Evolutionary conservation across 2,888 invertebrate species (phyloP).

Genomic region (Lymantria dispar): DNA sequence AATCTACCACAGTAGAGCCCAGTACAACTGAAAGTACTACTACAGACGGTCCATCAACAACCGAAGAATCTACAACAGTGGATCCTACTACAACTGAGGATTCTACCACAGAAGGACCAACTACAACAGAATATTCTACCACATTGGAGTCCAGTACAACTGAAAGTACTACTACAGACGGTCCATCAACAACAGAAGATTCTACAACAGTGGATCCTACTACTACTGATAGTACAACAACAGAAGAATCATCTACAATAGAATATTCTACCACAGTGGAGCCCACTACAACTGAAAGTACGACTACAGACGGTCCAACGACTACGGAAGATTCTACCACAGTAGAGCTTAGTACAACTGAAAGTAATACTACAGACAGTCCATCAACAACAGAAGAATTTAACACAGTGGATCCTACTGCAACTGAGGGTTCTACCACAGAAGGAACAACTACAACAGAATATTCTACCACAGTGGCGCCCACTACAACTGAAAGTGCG

Average conservation of each 20-base stretch:
- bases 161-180: background rate
- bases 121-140: background rate
- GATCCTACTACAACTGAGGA: background rate
- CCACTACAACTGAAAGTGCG: background rate
- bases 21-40: background rate
- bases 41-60: background rate
- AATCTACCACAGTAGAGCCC: background rate
- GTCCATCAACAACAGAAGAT: background rate
- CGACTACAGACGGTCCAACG: background rate
- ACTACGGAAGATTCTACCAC: background rate
- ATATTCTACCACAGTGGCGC: background rate
- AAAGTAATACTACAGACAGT: background rate
- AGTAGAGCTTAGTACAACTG: background rate
- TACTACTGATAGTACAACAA: background rate
- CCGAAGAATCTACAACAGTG: background rate
- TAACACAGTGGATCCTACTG: background rate
- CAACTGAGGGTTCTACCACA: background rate
- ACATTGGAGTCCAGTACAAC: background rate
- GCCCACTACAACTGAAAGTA: background rate
- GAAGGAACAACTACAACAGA: background rate
- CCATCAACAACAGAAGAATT: background rate
- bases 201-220: background rate
- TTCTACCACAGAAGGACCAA: background rate
- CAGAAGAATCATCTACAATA: background rate
- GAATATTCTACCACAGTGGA: background rate